Percentiles rank a stretch among this genome's conserved stretches.
Conservation (phyloP, 2,113 vertebrate species). For the Egretta garzetta region DNA sequence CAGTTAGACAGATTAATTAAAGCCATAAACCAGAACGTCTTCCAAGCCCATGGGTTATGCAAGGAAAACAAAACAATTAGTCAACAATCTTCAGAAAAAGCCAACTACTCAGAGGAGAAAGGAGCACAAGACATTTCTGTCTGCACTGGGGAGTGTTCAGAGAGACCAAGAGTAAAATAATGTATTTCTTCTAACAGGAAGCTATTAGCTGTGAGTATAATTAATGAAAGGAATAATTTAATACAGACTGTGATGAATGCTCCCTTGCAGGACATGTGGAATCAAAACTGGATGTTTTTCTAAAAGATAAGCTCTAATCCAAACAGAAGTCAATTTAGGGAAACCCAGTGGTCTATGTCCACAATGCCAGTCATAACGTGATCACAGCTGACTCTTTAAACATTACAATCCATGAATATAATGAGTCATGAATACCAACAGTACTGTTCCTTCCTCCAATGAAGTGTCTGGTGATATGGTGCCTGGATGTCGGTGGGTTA, state of each 20-base stretch:
- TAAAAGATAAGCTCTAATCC: conserved; percentile 32
- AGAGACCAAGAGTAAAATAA: background rate
- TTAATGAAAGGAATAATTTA: background rate
- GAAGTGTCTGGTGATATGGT: background rate
- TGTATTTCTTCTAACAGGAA: background rate
- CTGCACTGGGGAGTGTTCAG: background rate
- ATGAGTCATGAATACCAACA: conserved; percentile 30
- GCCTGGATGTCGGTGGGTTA: conserved; percentile 13
- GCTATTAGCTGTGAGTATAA: background rate
- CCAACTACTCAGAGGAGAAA: background rate
- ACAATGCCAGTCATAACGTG: background rate
- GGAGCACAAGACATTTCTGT: background rate
- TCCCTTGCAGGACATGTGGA: background rate
- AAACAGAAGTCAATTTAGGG: conserved; percentile 16
- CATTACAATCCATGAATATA: background rate
- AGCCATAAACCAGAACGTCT: background rate
- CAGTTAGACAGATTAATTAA: background rate
- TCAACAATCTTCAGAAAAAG: background rate
- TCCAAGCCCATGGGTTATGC: background rate
- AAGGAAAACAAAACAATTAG: background rate
- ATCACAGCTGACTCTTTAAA: background rate
- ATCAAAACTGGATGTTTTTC: conserved; percentile 46
- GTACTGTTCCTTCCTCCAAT: conserved; percentile 37
- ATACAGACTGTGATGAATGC: background rate
- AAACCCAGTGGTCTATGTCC: background rate